Evolutionary conservation across 1,140 invertebrate species (phyloP).

Genomic region (Drosophila kohkoa): DNA sequence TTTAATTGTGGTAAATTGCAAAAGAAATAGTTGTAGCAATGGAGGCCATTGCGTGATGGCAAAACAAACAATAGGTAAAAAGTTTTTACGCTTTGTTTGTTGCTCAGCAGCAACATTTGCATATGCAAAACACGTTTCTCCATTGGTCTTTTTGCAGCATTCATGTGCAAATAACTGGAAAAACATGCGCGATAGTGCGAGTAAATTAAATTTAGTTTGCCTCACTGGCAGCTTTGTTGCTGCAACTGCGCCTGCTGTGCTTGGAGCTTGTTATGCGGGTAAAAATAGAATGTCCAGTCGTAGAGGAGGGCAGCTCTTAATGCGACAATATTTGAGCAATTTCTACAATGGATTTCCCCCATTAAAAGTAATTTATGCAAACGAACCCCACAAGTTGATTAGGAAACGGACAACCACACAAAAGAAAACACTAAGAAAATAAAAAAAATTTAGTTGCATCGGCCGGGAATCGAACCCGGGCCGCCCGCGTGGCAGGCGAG

Average conservation of each 20-base stretch:
- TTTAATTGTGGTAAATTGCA: slow-evolving; percentile 37
- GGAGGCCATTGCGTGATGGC: slow-evolving; percentile 48
- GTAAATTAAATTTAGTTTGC: slow-evolving; percentile 51
- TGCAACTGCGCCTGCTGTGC: not conserved
- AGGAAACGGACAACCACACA: not conserved
- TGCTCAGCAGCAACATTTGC: slow-evolving; percentile 30
- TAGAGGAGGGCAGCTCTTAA: slow-evolving; percentile 23
- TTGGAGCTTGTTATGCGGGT: slow-evolving; percentile 34
- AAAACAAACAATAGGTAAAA: slow-evolving; percentile 39
- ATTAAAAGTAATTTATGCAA: slow-evolving; percentile 75
- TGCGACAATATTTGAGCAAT: slow-evolving; percentile 62
- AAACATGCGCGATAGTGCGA: slow-evolving; percentile 62
- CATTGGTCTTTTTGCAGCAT: slow-evolving; percentile 43
- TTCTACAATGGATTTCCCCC: slow-evolving; percentile 69
- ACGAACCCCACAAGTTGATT: slow-evolving; percentile 40
- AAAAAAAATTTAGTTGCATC: slow-evolving; percentile 86
- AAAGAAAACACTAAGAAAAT: not conserved
- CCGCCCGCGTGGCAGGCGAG: slow-evolving; percentile 93
- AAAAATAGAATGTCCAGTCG: slow-evolving; percentile 50
- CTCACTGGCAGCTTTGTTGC: slow-evolving; percentile 5
- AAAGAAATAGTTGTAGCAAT: slow-evolving; percentile 30
- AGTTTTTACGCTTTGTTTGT: slow-evolving; percentile 39
- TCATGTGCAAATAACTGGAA: slow-evolving; percentile 66
- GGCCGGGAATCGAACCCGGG: slow-evolving; percentile 94
- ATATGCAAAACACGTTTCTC: slow-evolving; percentile 76